Conservation (phyloP, 2,888 invertebrate species). For the Myopa tessellatipennis region DNA sequence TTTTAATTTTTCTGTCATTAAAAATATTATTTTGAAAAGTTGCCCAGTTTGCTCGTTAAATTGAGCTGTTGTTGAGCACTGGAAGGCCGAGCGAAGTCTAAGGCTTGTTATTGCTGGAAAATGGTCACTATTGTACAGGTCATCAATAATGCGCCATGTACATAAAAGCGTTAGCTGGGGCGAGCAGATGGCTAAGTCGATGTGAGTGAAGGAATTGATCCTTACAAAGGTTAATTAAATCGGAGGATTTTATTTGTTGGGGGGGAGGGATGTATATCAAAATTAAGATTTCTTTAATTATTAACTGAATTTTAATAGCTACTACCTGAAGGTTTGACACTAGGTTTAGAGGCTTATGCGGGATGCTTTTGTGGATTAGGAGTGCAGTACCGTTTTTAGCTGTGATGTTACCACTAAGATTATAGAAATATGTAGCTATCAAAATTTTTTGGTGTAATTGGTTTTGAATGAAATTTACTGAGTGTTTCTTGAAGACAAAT, state of each 20-base stretch:
- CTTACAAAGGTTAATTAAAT: constrained; percentile 13
- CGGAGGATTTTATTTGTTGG: background rate
- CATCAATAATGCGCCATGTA: constrained; percentile 3
- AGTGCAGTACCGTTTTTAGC: background rate
- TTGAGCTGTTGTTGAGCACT: background rate
- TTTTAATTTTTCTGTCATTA: background rate
- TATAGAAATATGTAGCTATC: background rate
- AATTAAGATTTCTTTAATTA: constrained; percentile 41
- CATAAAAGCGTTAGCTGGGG: background rate
- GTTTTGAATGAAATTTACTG: background rate
- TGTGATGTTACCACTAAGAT: background rate
- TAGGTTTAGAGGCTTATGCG: background rate
- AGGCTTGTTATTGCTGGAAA: constrained; percentile 29
- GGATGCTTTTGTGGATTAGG: background rate
- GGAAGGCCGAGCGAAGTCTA: background rate
- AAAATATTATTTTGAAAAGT: background rate
- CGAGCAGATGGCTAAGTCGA: constrained; percentile 43
- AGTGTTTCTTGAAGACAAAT: background rate
- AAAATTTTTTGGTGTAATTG: background rate
- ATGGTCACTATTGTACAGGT: constrained; percentile 37
- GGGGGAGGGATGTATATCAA: constrained; percentile 38
- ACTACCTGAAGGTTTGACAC: constrained; percentile 33
- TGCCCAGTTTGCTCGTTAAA: background rate
- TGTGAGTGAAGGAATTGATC: constrained; percentile 40
- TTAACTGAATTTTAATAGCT: constrained; percentile 28